Conservation (phyloP, 30 jellyfish, hydroid and myxozoan genomes). For the Rhopilema esculentum region DNA sequence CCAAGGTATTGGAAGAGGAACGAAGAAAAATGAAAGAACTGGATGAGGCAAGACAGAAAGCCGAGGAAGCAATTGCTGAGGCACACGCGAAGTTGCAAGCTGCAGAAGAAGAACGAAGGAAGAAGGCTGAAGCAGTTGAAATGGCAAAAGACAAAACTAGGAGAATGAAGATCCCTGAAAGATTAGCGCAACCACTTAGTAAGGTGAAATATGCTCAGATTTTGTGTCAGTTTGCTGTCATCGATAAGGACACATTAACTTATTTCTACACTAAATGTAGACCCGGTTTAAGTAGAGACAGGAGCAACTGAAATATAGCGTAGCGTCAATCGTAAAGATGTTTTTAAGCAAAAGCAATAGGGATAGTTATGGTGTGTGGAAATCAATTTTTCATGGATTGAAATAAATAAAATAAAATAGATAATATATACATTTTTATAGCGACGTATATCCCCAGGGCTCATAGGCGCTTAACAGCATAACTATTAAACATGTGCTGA, state of each 20-base stretch:
- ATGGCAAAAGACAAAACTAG: constrained; percentile 91
- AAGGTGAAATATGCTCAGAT: not conserved
- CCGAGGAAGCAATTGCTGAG: constrained; percentile 85
- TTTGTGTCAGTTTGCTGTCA: not conserved
- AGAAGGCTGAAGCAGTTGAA: constrained; percentile 97
- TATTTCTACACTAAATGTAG: too few species aligned
- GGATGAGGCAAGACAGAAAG: constrained; percentile 89
- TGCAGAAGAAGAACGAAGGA: constrained; percentile 94
- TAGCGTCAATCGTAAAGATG: too few species aligned
- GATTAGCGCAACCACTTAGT: constrained; percentile 90
- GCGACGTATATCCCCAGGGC: too few species aligned
- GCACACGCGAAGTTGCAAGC: constrained; percentile 91
- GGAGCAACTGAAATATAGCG: too few species aligned
- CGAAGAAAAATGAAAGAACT: constrained; percentile 83
- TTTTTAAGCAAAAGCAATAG: too few species aligned
- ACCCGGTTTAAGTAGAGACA: too few species aligned
- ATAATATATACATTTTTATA: too few species aligned
- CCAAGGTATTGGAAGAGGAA: constrained; percentile 93
- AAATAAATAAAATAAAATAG: too few species aligned
- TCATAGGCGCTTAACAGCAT: too few species aligned
- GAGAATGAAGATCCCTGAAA: constrained; percentile 85
- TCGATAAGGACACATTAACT: not conserved
- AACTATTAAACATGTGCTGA: too few species aligned
- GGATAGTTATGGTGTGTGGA: too few species aligned
- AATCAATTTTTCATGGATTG: too few species aligned